Evolutionary conservation across 2,888 invertebrate species (phyloP).

Genomic region (Diplolepis rosae): DNA sequence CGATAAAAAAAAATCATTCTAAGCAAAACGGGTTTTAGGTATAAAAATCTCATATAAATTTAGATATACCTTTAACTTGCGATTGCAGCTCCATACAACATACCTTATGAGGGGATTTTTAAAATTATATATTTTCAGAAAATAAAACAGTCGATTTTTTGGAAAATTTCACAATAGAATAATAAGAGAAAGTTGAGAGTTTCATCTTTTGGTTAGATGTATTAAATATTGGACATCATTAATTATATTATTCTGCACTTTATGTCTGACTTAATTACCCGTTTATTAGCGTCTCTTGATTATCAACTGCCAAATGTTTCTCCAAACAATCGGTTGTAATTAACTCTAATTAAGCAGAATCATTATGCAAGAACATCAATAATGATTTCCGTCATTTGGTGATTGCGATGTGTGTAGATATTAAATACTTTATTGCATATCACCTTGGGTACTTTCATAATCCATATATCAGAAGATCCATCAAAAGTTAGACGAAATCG

Average conservation of each 20-base stretch:
- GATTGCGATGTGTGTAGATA: slow-evolving; percentile 28
- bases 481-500: too few relatives aligned
- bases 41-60: too few relatives aligned
- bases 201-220: slow-evolving; percentile 31
- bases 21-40: too few relatives aligned
- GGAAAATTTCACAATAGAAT: not conserved
- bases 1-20: too few relatives aligned
- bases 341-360: slow-evolving; percentile 68
- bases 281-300: slow-evolving; percentile 59
- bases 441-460: not conserved
- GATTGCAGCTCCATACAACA: too few relatives aligned
- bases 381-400: slow-evolving; percentile 44
- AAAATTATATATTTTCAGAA: too few relatives aligned
- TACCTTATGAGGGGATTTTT: too few relatives aligned
- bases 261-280: slow-evolving; percentile 49
- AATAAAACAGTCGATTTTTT: too few relatives aligned
- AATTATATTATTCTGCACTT: slow-evolving; percentile 46
- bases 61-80: too few relatives aligned
- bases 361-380: slow-evolving; percentile 64
- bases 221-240: slow-evolving; percentile 36
- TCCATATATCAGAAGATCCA: not conserved
- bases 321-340: slow-evolving; percentile 66
- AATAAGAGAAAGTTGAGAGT: slow-evolving; percentile 8
- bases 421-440: slow-evolving; percentile 43
- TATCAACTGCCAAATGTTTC: slow-evolving; percentile 51